Evolutionary conservation across 2,888 invertebrate species (phyloP), one percentile per base, ranked within the genome.

Genomic region (Epinotia demarniana): DNA sequence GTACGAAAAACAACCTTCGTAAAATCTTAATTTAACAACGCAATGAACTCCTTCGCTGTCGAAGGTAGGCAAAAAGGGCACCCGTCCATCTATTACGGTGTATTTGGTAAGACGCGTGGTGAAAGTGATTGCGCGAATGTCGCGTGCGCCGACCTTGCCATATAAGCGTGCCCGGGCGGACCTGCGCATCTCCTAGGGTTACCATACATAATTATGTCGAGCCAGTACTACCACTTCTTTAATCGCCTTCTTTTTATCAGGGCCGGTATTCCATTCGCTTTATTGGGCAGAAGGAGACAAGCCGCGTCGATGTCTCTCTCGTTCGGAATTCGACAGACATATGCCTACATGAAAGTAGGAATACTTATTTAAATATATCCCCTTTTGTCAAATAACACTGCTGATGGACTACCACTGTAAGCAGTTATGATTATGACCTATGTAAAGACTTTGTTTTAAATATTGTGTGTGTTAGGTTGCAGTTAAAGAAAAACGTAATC

Each of bases 121-220:
- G 93, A 93, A 94, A 93, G 93, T 93, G 93, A 92, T 91, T 90
- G 90, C 90, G 89, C 82, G 82, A 86, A 85, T 90, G 93, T 92
- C 92, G 92, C 92, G 91, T 90, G 91, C 89, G 86, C 85, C 91
- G 93, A 92, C 93, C 93, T 93, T 93, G 93, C 92, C 92, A 88
- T 92, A 91, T 90, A 90, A 85, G 86, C 81, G 79, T 77, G 79
- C 77, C 72, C 77, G 71, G 74, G 77, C 77, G 72, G 76, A 73
- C 75, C 76, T 76, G 75, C 79, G 80, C 79, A 79, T 78, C 77
- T 67, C 67, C 73, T 73, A 77, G 77, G 77, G 75, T 75, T 75
- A 62, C 71, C 61, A 67, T 71, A 43, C 62, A 75, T 70, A 73
- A 72, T 72, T 57, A 72, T 18, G 18, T 39, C 46, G 18, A 57